Percentiles rank a stretch among this genome's conserved stretches.
Conservation (phyloP, 1,140 invertebrate species). For the Globodera rostochiensis region DNA sequence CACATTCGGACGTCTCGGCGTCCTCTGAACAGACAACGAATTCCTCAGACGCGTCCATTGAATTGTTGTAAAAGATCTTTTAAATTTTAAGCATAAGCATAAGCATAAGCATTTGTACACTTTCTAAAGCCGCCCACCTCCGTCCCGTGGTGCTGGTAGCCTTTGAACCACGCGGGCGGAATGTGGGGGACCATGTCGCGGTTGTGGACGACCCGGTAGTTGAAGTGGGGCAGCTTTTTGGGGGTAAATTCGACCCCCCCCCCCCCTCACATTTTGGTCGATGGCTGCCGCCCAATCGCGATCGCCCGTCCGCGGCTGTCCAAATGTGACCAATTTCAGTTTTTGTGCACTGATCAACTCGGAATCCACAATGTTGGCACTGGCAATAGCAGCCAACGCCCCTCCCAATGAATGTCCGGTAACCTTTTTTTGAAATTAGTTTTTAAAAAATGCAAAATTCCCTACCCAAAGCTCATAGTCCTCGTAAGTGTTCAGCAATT, state of each 20-base stretch:
- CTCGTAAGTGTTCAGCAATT: slow-evolving; percentile 3
- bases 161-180: slow-evolving; percentile 41
- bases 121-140: slow-evolving; percentile 34
- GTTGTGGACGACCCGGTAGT: slow-evolving; percentile 47
- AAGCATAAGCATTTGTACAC: background rate
- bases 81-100: no score
- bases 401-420: slow-evolving; percentile 37
- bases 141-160: slow-evolving; percentile 44
- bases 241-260: background rate
- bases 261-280: slow-evolving; percentile 29
- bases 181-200: slow-evolving; percentile 48
- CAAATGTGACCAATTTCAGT: slow-evolving; percentile 52
- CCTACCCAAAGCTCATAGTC: slow-evolving; percentile 29
- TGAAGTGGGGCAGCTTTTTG: slow-evolving; percentile 11
- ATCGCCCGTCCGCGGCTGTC: slow-evolving; percentile 53
- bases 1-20: background rate
- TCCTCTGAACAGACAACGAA: background rate
- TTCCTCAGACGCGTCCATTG: background rate
- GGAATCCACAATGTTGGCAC: slow-evolving; percentile 37
- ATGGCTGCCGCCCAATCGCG: slow-evolving; percentile 41
- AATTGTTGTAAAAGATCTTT: background rate
- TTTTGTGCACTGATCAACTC: slow-evolving; percentile 21
- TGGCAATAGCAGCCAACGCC: slow-evolving; percentile 29
- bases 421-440: slow-evolving; percentile 10
- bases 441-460: background rate